phyloP scores from a whole-genome alignment of 2,113 vertebrate genomes.

The Nansenia antarctica region DNA sequence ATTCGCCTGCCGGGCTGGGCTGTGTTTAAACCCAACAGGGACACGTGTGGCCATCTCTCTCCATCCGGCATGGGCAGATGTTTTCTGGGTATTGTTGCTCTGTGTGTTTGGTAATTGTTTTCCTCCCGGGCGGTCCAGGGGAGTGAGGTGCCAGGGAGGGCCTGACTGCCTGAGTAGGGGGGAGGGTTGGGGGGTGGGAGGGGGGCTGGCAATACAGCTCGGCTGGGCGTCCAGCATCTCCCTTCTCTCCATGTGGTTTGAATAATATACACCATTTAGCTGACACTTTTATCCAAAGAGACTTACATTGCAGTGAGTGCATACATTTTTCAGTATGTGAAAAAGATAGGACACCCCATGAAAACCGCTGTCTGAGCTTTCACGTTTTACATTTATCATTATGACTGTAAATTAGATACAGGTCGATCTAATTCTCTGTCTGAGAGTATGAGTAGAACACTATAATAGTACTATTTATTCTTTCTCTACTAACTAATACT shows the following conservation, averaged over 20 bases:
- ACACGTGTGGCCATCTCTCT: conserved; percentile 50
- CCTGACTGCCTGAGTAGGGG: conserved; percentile 33
- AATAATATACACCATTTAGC: too few species aligned
- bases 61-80: conserved; percentile 70
- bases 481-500: too few species aligned
- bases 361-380: too few species aligned
- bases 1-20: conserved; percentile 57
- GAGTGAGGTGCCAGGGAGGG: conserved; percentile 63
- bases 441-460: too few species aligned
- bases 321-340: too few species aligned
- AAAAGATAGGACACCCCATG: too few species aligned
- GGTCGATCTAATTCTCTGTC: too few species aligned
- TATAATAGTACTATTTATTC: too few species aligned
- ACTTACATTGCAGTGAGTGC: too few species aligned
- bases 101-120: conserved; percentile 70
- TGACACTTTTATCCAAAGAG: too few species aligned
- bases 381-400: too few species aligned
- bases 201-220: conserved; percentile 35
- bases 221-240: conserved; percentile 33
- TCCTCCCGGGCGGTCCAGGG: conserved; percentile 59
- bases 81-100: conserved; percentile 73
- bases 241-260: conserved; percentile 31
- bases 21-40: conserved; percentile 62
- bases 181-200: conserved; percentile 43
- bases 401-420: too few species aligned